Conservation (phyloP, 1,140 invertebrate genomes). For the Hycleus cichorii region DNA sequence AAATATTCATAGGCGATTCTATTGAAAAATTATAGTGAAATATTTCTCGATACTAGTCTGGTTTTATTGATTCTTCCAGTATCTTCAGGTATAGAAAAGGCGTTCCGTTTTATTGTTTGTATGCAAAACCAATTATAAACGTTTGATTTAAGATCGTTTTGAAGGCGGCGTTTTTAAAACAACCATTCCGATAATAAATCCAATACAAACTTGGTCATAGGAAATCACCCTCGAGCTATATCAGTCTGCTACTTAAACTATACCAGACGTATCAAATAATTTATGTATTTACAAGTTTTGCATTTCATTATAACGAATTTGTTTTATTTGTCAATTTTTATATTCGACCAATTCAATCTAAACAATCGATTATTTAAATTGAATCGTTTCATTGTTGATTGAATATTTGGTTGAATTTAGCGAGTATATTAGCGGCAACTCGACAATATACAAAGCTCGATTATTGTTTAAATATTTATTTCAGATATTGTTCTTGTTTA, state of each 20-base stretch:
- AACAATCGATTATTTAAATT: background rate
- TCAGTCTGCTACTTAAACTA: slow-evolving; percentile 16
- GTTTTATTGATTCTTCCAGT: too few relatives aligned
- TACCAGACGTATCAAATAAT: slow-evolving; percentile 4
- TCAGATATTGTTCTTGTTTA: slow-evolving; percentile 4
- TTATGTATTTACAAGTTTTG: slow-evolving; percentile 11
- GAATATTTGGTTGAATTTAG: slow-evolving; percentile 2
- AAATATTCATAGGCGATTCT: too few relatives aligned
- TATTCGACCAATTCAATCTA: slow-evolving; percentile 7
- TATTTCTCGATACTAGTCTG: too few relatives aligned
- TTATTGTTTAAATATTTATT: slow-evolving; percentile 11
- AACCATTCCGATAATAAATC: background rate
- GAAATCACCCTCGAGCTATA: slow-evolving; percentile 14
- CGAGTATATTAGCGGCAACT: slow-evolving; percentile 1
- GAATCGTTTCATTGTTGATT: background rate
- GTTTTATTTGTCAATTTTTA: slow-evolving; percentile 10
- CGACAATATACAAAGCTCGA: slow-evolving; percentile 1
- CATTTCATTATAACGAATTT: slow-evolving; percentile 17
- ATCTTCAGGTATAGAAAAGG: too few relatives aligned
- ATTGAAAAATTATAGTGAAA: too few relatives aligned
- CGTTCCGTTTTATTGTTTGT: too few relatives aligned
- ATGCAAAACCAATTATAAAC: too few relatives aligned
- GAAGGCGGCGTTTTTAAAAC: too few relatives aligned
- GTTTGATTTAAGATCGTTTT: too few relatives aligned
- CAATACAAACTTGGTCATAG: slow-evolving; percentile 14